Conservation (phyloP, 2,888 invertebrate genomes). For the Perizoma flavofasciatum region DNA sequence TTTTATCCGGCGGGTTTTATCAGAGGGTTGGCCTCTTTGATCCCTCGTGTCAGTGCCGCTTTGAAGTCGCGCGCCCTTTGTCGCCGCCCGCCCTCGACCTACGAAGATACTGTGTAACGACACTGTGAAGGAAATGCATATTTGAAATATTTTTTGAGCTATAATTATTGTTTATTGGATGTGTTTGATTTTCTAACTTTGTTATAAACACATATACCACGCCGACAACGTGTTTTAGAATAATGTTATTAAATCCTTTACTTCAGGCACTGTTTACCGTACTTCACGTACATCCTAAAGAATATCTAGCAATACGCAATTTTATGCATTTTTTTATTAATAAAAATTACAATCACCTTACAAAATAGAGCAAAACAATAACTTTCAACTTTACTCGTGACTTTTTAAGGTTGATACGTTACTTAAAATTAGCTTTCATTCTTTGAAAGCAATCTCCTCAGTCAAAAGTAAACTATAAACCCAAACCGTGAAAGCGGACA, state of each 20-base stretch:
- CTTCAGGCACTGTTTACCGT: no score
- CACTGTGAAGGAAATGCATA: constrained; percentile 45
- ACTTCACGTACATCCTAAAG: no score
- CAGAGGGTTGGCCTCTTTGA: constrained; percentile 64
- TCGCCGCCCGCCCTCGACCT: constrained; percentile 56
- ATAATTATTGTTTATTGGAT: background rate
- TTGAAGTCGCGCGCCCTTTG: constrained; percentile 71
- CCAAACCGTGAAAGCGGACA: constrained; percentile 20
- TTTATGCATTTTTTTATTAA: no score
- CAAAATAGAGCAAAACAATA: no score
- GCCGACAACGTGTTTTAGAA: no score
- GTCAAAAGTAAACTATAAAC: constrained; percentile 16
- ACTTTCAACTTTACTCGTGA: no score
- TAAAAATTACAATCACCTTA: no score
- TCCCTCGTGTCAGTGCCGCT: constrained; percentile 55
- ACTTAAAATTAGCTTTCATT: constrained; percentile 6
- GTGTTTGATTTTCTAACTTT: no score
- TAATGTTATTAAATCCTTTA: no score
- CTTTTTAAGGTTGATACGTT: no score
- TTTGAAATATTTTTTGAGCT: constrained; percentile 21
- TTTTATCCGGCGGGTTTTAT: constrained; percentile 67
- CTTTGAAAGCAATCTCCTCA: constrained; percentile 20
- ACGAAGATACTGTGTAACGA: constrained; percentile 62
- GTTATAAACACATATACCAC: no score
- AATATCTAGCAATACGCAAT: no score